Evolutionary conservation across 1,140 invertebrate species (phyloP).

Genomic region (Holcopasites calliopsidis): DNA sequence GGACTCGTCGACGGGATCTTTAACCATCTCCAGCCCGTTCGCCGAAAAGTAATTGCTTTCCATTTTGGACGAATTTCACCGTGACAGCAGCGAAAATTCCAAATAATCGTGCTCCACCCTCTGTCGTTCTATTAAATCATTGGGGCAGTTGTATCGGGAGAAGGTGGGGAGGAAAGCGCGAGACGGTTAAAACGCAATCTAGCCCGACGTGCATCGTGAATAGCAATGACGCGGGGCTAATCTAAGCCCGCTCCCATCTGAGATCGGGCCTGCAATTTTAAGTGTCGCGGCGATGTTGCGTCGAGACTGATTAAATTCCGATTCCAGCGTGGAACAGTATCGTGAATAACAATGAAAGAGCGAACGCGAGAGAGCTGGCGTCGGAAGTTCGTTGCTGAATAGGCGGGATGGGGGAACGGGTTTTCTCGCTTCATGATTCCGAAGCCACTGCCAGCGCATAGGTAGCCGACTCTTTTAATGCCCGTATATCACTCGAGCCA

Average conservation of each 20-base stretch:
- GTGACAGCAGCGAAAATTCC: too few relatives aligned
- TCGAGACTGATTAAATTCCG: conserved; percentile 67
- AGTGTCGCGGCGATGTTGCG: conserved; percentile 60
- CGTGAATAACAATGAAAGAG: conserved; percentile 70
- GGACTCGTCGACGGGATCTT: conserved; percentile 30
- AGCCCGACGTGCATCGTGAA: conserved; percentile 64
- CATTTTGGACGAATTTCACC: background rate
- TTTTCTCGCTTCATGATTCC: conserved; percentile 17
- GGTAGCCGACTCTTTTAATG: conserved; percentile 25
- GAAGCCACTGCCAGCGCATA: conserved; percentile 34
- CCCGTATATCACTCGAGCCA: conserved; percentile 25
- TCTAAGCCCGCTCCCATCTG: conserved; percentile 50
- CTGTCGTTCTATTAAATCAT: too few relatives aligned
- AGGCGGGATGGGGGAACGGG: too few relatives aligned
- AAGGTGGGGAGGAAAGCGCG: conserved; percentile 18
- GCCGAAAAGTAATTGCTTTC: conserved; percentile 37
- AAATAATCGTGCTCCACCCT: too few relatives aligned
- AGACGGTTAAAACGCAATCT: conserved; percentile 70
- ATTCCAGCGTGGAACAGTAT: conserved; percentile 52
- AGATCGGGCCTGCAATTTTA: conserved; percentile 67
- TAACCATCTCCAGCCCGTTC: background rate
- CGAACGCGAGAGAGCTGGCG: background rate
- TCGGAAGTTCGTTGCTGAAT: too few relatives aligned
- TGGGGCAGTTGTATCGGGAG: background rate
- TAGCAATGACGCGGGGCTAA: conserved; percentile 69